phyloP scores from a whole-genome alignment of 1,140 invertebrate genomes.

The Mycetomoellerius zeteki region DNA sequence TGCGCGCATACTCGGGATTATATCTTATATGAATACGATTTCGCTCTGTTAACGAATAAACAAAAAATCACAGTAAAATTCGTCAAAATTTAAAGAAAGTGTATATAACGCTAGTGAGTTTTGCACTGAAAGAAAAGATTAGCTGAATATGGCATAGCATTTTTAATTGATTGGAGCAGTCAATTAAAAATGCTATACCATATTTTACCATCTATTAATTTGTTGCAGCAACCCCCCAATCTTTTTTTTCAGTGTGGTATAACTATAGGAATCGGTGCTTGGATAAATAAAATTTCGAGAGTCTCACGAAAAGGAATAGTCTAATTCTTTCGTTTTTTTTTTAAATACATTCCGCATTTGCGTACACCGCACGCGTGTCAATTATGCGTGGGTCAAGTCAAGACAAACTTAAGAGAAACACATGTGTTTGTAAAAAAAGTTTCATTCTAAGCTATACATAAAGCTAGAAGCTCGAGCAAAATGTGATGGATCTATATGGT shows the following conservation, averaged over 20 bases:
- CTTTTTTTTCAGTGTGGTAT: too few relatives aligned
- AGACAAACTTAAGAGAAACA: constrained; percentile 56
- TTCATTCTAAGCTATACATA: constrained; percentile 38
- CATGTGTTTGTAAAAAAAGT: constrained; percentile 36
- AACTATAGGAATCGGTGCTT: not conserved
- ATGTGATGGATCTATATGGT: constrained; percentile 48
- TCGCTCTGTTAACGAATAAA: not conserved
- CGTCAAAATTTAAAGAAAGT: not conserved
- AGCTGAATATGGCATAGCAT: too few relatives aligned
- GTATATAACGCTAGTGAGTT: too few relatives aligned
- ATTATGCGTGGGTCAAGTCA: constrained; percentile 19
- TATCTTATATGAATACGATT: not conserved
- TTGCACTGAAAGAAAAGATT: too few relatives aligned
- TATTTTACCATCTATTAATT: too few relatives aligned
- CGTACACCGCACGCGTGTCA: not conserved
- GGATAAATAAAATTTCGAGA: constrained; percentile 10
- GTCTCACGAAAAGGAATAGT: not conserved
- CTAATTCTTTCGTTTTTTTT: not conserved
- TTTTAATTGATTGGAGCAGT: too few relatives aligned
- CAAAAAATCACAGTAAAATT: not conserved
- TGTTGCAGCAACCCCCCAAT: too few relatives aligned
- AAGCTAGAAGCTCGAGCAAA: constrained; percentile 53
- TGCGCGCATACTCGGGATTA: constrained; percentile 37
- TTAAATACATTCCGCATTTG: not conserved
- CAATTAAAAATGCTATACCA: too few relatives aligned